Percentiles rank a stretch among this genome's conserved stretches.
Evolutionary conservation across 2,797 vertebrate genomes (phyloP).

Genomic region (Pelochelys cantorii): DNA sequence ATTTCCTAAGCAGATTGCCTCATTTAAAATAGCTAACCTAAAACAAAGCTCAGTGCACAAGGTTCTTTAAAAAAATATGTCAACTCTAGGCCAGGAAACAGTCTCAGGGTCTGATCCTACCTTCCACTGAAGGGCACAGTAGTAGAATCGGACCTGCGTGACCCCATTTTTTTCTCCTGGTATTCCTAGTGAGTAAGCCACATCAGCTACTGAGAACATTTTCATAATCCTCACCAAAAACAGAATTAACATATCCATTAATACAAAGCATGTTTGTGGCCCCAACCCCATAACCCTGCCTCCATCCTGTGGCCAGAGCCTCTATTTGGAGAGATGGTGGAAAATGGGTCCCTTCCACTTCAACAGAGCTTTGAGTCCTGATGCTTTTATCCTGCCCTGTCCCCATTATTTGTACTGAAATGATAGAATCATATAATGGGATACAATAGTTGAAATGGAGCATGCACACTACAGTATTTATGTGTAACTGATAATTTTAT

Average conservation of each 20-base stretch:
- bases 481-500: slow-evolving; percentile 21
- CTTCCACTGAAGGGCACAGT: neutral
- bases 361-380: neutral
- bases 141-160: neutral
- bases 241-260: neutral
- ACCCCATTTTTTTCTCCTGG: neutral
- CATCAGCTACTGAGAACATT: slow-evolving; percentile 15
- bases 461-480: neutral
- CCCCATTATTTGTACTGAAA: slow-evolving; percentile 12
- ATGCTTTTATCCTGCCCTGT: neutral
- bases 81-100: neutral
- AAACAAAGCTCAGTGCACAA: neutral
- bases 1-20: neutral
- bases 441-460: slow-evolving; percentile 34
- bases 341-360: neutral
- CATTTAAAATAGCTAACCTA: neutral
- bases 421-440: slow-evolving; percentile 24
- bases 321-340: neutral
- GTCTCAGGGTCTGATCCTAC: neutral
- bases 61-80: neutral
- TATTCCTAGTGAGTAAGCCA: neutral
- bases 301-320: neutral
- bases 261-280: neutral
- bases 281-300: neutral
- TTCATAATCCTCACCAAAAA: neutral